Evolutionary conservation across 2,888 invertebrate genomes (phyloP).

Genomic region (Polia nebulosa): DNA sequence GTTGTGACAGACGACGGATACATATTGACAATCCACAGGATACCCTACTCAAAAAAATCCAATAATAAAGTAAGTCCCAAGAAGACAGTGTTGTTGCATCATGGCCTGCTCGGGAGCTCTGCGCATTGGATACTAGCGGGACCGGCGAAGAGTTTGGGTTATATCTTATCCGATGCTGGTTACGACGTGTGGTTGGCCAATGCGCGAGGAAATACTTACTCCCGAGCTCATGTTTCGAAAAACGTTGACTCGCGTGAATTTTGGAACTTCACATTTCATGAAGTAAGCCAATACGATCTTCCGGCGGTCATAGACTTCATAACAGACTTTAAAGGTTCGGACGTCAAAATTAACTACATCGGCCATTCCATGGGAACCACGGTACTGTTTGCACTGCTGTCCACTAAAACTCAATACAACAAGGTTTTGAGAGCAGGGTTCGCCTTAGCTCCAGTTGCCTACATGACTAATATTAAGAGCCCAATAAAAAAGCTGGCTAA

Average conservation of each 20-base stretch:
- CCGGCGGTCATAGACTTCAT: conserved; percentile 95
- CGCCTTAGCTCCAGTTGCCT: conserved; percentile 93
- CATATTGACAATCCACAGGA: conserved; percentile 95
- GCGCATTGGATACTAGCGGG: conserved; percentile 95
- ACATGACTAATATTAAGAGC: conserved; percentile 92
- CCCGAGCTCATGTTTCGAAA: conserved; percentile 91
- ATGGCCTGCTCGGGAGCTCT: conserved; percentile 95
- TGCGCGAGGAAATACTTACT: conserved; percentile 95
- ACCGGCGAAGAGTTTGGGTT: conserved; percentile 92
- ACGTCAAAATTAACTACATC: conserved; percentile 92
- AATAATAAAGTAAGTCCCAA: conserved; percentile 70
- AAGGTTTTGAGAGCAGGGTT: conserved; percentile 92
- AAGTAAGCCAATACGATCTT: conserved; percentile 96
- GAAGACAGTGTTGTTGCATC: conserved; percentile 93
- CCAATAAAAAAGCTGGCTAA: conserved; percentile 93
- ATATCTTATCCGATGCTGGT: conserved; percentile 92
- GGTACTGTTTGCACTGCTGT: conserved; percentile 93
- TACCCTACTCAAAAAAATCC: conserved; percentile 91
- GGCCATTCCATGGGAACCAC: conserved; percentile 98
- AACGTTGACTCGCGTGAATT: conserved; percentile 90
- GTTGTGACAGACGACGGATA: conserved; percentile 96
- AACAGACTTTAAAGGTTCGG: conserved; percentile 82
- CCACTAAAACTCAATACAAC: conserved; percentile 93
- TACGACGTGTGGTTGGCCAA: conserved; percentile 97
- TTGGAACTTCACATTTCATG: conserved; percentile 96